A percentile compares a stretch with the other conserved stretches of the same genome.
These are phyloP conservation scores for Napeogenes sylphis DNA, from an alignment of 2,888 invertebrate species.

Conservation along the genomic window DNA sequence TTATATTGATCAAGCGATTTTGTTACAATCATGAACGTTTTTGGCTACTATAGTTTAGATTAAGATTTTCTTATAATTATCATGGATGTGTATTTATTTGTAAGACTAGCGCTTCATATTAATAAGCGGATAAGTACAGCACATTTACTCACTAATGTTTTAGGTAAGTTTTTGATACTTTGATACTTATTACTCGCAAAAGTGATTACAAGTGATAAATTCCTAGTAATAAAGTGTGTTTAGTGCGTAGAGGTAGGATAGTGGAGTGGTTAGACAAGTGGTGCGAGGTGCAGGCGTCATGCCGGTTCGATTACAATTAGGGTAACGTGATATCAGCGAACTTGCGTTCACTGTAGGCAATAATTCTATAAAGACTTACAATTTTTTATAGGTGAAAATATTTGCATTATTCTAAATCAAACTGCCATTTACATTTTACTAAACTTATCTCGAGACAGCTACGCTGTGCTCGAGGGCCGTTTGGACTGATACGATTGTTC, in stretches of 20 bases:
- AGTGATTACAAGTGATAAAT: slow-evolving; percentile 75
- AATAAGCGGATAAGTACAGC: slow-evolving; percentile 51
- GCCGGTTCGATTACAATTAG: slow-evolving; percentile 14
- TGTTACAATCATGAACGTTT: slow-evolving; percentile 37
- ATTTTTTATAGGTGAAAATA: slow-evolving; percentile 66
- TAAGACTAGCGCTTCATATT: slow-evolving; percentile 67
- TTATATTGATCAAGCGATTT: slow-evolving; percentile 31
- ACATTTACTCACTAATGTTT: slow-evolving; percentile 68
- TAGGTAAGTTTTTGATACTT: slow-evolving; percentile 75
- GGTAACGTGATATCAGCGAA: slow-evolving; percentile 48
- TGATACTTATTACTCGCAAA: slow-evolving; percentile 75
- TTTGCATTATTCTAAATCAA: slow-evolving; percentile 63
- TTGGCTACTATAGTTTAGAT: slow-evolving; percentile 59
- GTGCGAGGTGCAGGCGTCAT: slow-evolving; percentile 64
- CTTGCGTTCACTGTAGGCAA: slow-evolving; percentile 55
- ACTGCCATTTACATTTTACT: slow-evolving; percentile 67
- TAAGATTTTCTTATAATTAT: slow-evolving; percentile 66
- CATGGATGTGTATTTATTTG: slow-evolving; percentile 68
- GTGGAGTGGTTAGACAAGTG: slow-evolving; percentile 42
- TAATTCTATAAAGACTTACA: slow-evolving; percentile 72
- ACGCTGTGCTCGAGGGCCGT: slow-evolving; percentile 11
- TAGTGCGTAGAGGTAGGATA: slow-evolving; percentile 43
- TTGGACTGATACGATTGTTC: slow-evolving; percentile 54
- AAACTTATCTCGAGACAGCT: slow-evolving; percentile 39
- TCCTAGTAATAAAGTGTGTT: slow-evolving; percentile 63